A percentile compares a stretch with the other conserved stretches of the same genome.
phyloP scores from a whole-genome alignment of 2,113 vertebrate genomes.

The Crocuta crocuta region DNA sequence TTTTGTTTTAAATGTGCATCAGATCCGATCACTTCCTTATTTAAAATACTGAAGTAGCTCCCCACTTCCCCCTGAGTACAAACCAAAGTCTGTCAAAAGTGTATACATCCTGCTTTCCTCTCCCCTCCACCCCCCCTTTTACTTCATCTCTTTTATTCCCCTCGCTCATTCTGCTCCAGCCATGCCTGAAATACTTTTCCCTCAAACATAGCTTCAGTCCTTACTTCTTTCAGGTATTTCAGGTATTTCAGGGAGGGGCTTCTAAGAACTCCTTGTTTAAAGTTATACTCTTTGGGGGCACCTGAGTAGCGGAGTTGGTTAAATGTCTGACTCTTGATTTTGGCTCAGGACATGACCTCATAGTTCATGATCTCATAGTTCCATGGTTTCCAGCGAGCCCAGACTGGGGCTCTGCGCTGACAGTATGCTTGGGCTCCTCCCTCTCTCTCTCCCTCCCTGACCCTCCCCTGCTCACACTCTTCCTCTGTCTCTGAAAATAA shows the following conservation, averaged over 20 bases:
- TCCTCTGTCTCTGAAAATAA: too few species aligned
- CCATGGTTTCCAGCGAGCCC: too few species aligned
- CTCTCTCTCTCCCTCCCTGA: too few species aligned
- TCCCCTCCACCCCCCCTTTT: fast-evolving
- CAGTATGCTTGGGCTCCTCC: too few species aligned
- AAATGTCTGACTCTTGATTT: too few species aligned
- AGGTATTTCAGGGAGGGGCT: neutral
- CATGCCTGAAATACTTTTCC: neutral
- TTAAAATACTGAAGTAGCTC: neutral
- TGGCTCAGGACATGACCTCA: too few species aligned
- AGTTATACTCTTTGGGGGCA: neutral
- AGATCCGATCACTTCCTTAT: neutral
- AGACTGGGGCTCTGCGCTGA: too few species aligned
- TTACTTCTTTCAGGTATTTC: neutral
- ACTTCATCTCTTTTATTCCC: neutral
- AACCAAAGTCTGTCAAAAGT: neutral
- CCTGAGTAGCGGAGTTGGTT: too few species aligned
- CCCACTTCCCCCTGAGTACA: neutral
- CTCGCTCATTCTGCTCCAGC: neutral
- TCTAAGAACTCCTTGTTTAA: neutral
- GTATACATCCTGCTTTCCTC: neutral
- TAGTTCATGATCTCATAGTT: too few species aligned
- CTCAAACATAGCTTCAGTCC: neutral
- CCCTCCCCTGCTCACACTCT: too few species aligned
- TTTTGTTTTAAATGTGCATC: neutral